These are phyloP conservation scores for Archips xylosteana DNA, from an alignment of 2,888 invertebrate genomes.

Conservation along the genomic window DNA sequence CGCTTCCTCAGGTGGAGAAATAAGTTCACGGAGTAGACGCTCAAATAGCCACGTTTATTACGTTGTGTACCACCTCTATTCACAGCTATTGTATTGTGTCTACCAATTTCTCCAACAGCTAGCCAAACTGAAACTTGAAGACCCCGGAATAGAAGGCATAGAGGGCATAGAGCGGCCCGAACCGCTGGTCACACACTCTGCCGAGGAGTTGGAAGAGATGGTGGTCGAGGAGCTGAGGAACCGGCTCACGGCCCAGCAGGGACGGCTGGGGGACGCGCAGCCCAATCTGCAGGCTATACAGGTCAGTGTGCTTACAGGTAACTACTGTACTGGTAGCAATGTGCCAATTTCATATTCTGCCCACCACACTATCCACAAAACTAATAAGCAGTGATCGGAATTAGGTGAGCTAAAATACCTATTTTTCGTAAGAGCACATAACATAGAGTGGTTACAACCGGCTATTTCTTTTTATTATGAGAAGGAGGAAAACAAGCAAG, in stretches of 20 bases:
- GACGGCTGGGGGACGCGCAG: conserved; percentile 86
- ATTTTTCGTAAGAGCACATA: no score
- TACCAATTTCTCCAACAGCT: background rate
- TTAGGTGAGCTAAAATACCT: no score
- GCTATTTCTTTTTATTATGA: no score
- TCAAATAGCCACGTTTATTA: conserved; percentile 84
- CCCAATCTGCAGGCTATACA: conserved; percentile 91
- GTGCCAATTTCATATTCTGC: no score
- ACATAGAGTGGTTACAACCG: no score
- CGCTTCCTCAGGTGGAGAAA: conserved; percentile 75
- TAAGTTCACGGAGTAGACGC: conserved; percentile 88
- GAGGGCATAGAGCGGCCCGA: conserved; percentile 69
- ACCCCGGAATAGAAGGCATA: conserved; percentile 68
- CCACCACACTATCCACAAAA: no score
- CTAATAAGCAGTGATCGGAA: no score
- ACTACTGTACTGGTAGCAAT: no score
- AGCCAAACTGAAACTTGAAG: conserved; percentile 84
- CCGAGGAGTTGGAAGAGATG: conserved; percentile 88
- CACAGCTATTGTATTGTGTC: no score
- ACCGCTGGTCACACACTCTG: conserved; percentile 85
- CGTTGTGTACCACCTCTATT: no score
- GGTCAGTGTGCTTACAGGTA: conserved; percentile 66
- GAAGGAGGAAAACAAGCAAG: no score
- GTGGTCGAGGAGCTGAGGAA: conserved; percentile 86
- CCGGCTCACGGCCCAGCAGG: conserved; percentile 85